Evolutionary conservation across 2,888 invertebrate species (phyloP).

Genomic region (Penaeus monodon): DNA sequence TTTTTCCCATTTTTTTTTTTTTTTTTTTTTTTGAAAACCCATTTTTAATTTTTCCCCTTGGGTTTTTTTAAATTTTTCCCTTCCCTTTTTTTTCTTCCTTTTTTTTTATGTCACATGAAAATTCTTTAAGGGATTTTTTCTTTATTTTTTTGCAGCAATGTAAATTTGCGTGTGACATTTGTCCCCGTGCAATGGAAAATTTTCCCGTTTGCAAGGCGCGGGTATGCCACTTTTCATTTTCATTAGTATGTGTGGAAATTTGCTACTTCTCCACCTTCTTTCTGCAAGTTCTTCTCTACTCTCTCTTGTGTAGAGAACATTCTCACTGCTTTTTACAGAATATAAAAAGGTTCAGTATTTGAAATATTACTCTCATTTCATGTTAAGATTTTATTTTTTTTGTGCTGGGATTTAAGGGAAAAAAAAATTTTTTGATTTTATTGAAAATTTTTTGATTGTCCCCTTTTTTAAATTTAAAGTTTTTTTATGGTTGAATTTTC

Average conservation of each 20-base stretch:
- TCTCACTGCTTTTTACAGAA: too few relatives aligned
- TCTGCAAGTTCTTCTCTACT: not conserved
- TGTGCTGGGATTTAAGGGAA: too few relatives aligned
- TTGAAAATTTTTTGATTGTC: too few relatives aligned
- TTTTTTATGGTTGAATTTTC: too few relatives aligned
- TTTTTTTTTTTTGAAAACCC: not conserved
- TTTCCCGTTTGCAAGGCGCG: conserved; percentile 42
- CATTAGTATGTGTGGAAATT: conserved; percentile 4
- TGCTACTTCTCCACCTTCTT: conserved; percentile 3
- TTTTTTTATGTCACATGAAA: not conserved
- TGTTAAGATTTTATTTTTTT: too few relatives aligned
- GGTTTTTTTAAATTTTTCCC: not conserved
- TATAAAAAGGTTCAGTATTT: too few relatives aligned
- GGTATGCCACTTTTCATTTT: conserved; percentile 23
- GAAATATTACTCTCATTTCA: too few relatives aligned
- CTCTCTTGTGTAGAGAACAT: not conserved
- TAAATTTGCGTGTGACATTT: conserved; percentile 32
- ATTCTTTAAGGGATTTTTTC: not conserved
- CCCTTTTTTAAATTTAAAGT: too few relatives aligned
- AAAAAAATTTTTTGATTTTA: too few relatives aligned
- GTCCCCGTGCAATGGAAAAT: conserved; percentile 41
- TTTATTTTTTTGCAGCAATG: conserved; percentile 29
- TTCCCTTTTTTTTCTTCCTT: not conserved
- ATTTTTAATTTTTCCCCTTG: conserved; percentile 8
- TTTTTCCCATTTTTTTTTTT: not conserved